Percentiles rank a stretch among this genome's conserved stretches.
phyloP scores from a whole-genome alignment of 1,140 invertebrate species.

The Streblospio benedicti region DNA sequence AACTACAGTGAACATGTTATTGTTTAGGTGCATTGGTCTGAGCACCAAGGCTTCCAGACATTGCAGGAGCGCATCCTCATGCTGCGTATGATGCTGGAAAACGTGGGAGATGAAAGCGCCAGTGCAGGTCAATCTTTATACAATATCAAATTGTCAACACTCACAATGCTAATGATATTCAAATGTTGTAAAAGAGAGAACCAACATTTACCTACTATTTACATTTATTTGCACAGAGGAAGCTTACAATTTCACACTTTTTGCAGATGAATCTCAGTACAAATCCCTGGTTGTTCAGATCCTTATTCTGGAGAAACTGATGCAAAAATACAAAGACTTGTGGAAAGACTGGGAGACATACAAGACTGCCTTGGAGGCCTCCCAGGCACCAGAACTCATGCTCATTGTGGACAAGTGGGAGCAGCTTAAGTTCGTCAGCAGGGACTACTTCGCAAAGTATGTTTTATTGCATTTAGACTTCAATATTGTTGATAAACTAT shows the following conservation, averaged over 20 bases:
- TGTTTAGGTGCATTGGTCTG: conserved; percentile 34
- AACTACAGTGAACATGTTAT: too few species aligned
- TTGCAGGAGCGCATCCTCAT: conserved; percentile 34
- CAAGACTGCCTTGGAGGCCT: conserved; percentile 33
- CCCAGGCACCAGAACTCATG: conserved; percentile 35
- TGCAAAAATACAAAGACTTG: conserved; percentile 39
- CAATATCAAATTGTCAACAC: not conserved
- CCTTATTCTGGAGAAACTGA: conserved; percentile 29
- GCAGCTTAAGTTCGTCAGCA: conserved; percentile 36
- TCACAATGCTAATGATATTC: too few species aligned
- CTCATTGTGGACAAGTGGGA: conserved; percentile 43
- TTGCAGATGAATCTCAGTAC: too few species aligned
- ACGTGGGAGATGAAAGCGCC: conserved; percentile 1
- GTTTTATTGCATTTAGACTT: not conserved
- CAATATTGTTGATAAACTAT: not conserved
- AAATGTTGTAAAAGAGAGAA: too few species aligned
- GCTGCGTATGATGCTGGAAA: conserved; percentile 34
- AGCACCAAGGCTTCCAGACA: conserved; percentile 33
- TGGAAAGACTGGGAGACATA: conserved; percentile 43
- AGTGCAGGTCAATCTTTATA: not conserved
- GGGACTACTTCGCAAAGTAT: conserved; percentile 42
- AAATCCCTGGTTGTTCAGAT: conserved; percentile 30
- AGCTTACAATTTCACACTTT: too few species aligned
- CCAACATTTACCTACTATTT: too few species aligned
- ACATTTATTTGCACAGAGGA: too few species aligned